Evolutionary conservation across 1,140 invertebrate genomes (phyloP).

Genomic region (Cylas formicarius): DNA sequence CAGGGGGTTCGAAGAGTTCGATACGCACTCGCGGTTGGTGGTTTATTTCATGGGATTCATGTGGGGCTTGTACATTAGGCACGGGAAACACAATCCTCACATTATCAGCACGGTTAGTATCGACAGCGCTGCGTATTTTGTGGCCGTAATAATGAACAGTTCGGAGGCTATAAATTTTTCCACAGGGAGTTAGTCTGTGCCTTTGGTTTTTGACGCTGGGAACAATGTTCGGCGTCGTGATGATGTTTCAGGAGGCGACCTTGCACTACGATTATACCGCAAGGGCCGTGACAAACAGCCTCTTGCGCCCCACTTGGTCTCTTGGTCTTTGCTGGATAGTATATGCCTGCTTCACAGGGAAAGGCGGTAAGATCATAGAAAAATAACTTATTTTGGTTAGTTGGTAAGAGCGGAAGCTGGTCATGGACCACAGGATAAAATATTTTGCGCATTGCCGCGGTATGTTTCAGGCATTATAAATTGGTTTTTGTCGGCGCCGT

Average conservation of each 20-base stretch:
- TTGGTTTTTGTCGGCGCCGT: constrained; percentile 10
- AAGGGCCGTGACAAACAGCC: neutral
- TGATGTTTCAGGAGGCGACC: no score
- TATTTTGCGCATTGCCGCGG: neutral
- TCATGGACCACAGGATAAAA: no score
- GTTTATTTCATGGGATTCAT: constrained; percentile 22
- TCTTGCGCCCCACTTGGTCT: constrained; percentile 14
- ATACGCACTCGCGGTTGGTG: constrained; percentile 15
- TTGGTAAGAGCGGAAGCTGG: neutral
- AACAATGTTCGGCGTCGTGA: no score
- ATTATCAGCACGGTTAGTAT: no score
- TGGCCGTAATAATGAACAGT: no score
- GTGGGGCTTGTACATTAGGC: constrained; percentile 20
- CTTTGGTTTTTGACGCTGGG: constrained; percentile 9
- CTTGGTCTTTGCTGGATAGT: constrained; percentile 8
- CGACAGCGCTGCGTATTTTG: no score
- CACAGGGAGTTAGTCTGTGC: neutral
- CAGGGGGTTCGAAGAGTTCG: constrained; percentile 10
- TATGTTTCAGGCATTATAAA: constrained; percentile 11
- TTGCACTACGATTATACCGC: neutral
- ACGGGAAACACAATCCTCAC: neutral
- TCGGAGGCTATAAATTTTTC: constrained; percentile 2
- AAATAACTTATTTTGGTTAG: neutral
- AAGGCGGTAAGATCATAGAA: constrained; percentile 8
- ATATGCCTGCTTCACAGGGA: constrained; percentile 8